Evolutionary conservation across 2,113 vertebrate genomes (phyloP).

Genomic region (Notechis scutatus): DNA sequence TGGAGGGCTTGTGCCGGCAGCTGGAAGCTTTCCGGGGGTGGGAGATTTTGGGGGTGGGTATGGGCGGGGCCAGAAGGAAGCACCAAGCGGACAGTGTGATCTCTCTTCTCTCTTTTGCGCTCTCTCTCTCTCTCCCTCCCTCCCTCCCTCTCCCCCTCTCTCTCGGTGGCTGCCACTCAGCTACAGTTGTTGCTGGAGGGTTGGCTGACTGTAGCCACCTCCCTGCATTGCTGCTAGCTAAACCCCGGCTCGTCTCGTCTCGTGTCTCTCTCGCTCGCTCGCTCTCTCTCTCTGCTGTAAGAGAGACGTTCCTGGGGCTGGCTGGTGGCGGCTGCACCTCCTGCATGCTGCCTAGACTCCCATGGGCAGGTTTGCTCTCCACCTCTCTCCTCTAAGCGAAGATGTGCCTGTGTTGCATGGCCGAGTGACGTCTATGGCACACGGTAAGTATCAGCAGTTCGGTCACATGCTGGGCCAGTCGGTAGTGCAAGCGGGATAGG

Average conservation of each 20-base stretch:
- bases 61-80: constrained; percentile 70
- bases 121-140: constrained; percentile 12
- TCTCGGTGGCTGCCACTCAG: constrained; percentile 47
- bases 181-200: constrained; percentile 46
- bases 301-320: constrained; percentile 45
- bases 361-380: constrained; percentile 57
- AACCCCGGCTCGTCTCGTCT: constrained; percentile 30
- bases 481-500: constrained; percentile 88
- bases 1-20: constrained; percentile 79
- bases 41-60: constrained; percentile 68
- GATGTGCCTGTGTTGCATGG: constrained; percentile 76
- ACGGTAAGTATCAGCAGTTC: constrained; percentile 93
- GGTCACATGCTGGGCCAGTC: constrained; percentile 97
- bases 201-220: constrained; percentile 48
- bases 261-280: background rate
- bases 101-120: constrained; percentile 31
- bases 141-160: background rate
- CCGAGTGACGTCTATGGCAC: constrained; percentile 94
- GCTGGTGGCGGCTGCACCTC: constrained; percentile 38
- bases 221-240: constrained; percentile 52
- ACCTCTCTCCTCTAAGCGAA: constrained; percentile 67
- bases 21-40: constrained; percentile 82
- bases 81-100: constrained; percentile 72
- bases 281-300: constrained; percentile 18
- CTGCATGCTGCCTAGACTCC: constrained; percentile 51